These are phyloP conservation scores for Tychaedon coryphoeus DNA, from an alignment of 2,113 vertebrate genomes.

Conservation along the genomic window DNA sequence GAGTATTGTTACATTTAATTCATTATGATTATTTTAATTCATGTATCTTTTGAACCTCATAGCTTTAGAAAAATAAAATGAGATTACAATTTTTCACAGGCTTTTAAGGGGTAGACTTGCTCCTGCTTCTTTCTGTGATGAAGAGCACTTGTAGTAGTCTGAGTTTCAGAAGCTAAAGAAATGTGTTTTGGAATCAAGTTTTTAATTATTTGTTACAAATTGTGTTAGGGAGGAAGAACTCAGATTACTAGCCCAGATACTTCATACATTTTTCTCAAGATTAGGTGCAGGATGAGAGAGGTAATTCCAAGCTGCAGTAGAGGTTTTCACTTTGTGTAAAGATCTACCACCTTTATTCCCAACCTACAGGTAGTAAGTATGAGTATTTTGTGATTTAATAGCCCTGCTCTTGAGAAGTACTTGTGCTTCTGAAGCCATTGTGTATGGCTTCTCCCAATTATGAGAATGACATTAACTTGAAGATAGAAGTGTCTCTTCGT, in stretches of 20 bases:
- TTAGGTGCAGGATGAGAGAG: neutral
- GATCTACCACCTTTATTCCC: neutral
- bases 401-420: slow-evolving; percentile 24
- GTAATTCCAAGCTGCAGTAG: neutral
- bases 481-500: slow-evolving; percentile 36
- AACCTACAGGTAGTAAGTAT: neutral
- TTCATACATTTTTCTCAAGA: neutral
- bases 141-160: neutral
- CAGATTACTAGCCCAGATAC: neutral
- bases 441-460: slow-evolving; percentile 49
- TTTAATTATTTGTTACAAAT: neutral
- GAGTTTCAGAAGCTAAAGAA: neutral
- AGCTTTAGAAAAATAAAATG: slow-evolving; percentile 34
- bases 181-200: neutral
- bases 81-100: slow-evolving; percentile 9
- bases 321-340: neutral
- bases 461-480: slow-evolving; percentile 42
- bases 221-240: neutral
- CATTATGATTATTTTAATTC: slow-evolving; percentile 54
- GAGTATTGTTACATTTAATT: slow-evolving; percentile 46
- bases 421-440: slow-evolving; percentile 46
- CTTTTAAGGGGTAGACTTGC: neutral
- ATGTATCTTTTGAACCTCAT: slow-evolving; percentile 39
- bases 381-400: slow-evolving; percentile 28
- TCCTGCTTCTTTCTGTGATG: neutral